Conservation (phyloP, 2,888 invertebrate species). For the Synanthedon andrenaeformis region DNA sequence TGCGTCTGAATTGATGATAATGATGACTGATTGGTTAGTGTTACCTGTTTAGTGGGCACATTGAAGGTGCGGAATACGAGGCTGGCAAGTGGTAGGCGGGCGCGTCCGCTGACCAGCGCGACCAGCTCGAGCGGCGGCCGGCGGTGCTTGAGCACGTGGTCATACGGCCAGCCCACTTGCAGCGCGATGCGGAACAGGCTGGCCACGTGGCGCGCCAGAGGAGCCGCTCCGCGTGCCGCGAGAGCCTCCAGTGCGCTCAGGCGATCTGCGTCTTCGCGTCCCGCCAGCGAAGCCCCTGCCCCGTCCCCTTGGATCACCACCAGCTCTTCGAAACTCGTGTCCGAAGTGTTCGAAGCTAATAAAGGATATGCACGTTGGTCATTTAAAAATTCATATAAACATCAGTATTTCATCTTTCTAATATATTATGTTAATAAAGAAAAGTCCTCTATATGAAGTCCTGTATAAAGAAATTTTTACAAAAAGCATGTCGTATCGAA, state of each 20-base stretch:
- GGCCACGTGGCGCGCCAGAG: conserved; percentile 51
- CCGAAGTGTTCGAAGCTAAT: conserved; percentile 53
- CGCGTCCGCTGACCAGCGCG: conserved; percentile 54
- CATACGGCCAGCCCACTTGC: conserved; percentile 60
- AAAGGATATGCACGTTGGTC: background rate
- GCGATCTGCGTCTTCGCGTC: conserved; percentile 54
- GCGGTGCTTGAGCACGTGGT: conserved; percentile 54
- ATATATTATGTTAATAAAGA: too few relatives aligned
- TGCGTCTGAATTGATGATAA: too few relatives aligned
- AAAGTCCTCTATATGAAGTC: too few relatives aligned
- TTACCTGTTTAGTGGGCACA: conserved; percentile 53
- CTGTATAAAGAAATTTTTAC: too few relatives aligned
- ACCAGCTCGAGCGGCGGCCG: conserved; percentile 56
- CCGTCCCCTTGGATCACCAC: conserved; percentile 52
- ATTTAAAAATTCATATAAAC: background rate
- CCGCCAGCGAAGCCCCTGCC: conserved; percentile 44
- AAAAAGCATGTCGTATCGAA: too few relatives aligned
- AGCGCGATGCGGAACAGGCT: conserved; percentile 57
- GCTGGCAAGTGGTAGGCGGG: conserved; percentile 57
- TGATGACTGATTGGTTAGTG: too few relatives aligned
- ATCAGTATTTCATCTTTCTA: too few relatives aligned
- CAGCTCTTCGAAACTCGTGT: conserved; percentile 59
- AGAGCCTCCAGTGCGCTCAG: conserved; percentile 54
- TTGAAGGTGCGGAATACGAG: conserved; percentile 60
- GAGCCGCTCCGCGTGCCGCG: conserved; percentile 44